These are phyloP conservation scores for Emydura subglobosa DNA, from an alignment of 2,113 vertebrate genomes.

Conservation along the genomic window DNA sequence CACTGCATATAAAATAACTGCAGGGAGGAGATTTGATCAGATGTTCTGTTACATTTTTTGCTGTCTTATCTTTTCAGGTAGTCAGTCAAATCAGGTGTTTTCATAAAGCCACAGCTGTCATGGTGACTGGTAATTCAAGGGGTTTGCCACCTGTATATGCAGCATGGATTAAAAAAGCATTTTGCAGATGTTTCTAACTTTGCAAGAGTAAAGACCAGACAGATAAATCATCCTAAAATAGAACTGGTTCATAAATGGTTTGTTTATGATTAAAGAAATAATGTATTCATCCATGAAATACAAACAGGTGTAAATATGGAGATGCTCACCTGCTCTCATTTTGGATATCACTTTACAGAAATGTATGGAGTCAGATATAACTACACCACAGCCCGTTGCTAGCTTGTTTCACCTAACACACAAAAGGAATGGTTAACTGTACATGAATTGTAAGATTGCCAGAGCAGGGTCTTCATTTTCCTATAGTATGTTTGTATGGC, in stretches of 20 bases:
- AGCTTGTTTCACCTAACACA: background rate
- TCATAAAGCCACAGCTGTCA: background rate
- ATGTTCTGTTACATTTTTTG: background rate
- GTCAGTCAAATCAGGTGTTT: background rate
- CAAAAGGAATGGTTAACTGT: background rate
- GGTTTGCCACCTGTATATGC: background rate
- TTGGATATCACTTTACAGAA: background rate
- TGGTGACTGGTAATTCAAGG: too few relatives aligned
- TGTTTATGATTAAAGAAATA: background rate
- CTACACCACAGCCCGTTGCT: background rate
- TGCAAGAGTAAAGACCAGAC: background rate
- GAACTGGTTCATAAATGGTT: background rate
- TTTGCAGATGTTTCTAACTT: background rate
- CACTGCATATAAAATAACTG: background rate
- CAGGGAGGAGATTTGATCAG: background rate
- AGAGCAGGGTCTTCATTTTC: background rate
- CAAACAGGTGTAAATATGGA: background rate
- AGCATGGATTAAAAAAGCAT: background rate
- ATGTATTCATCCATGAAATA: background rate
- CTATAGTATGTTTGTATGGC: background rate
- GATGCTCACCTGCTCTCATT: background rate
- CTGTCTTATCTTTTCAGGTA: background rate
- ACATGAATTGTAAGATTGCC: background rate
- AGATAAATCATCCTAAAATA: background rate
- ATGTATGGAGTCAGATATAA: background rate